A percentile compares a stretch with the other conserved stretches of the same genome.
phyloP scores from a whole-genome alignment of 2,113 vertebrate genomes.

The Dolichallabes microphthalmus region DNA sequence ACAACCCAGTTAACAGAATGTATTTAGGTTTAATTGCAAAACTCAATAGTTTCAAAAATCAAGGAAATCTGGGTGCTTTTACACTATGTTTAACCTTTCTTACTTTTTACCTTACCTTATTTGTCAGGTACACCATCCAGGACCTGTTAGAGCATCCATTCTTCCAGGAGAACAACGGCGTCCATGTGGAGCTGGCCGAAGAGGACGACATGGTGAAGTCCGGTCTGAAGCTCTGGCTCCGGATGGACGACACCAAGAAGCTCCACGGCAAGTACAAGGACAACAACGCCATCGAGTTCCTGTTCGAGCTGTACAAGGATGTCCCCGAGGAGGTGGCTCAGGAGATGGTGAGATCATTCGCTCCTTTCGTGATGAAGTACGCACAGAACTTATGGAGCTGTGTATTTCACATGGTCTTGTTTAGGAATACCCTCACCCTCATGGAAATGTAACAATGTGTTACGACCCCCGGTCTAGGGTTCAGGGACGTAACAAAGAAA shows the following conservation, averaged over 20 bases:
- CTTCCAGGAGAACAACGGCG: slow-evolving; percentile 88
- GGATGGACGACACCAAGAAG: slow-evolving; percentile 88
- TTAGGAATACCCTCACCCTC: not conserved
- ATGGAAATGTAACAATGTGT: no score
- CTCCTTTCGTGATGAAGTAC: not conserved
- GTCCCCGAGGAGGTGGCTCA: slow-evolving; percentile 92
- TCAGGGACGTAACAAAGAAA: no score
- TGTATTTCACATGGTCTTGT: not conserved
- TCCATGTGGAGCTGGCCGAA: slow-evolving; percentile 88
- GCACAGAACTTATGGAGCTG: not conserved
- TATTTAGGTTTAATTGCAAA: no score
- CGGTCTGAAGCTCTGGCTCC: slow-evolving; percentile 88
- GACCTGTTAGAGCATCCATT: slow-evolving; percentile 91
- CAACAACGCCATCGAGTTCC: slow-evolving; percentile 94
- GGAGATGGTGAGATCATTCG: slow-evolving; percentile 82
- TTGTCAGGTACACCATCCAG: slow-evolving; percentile 91
- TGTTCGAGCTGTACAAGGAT: slow-evolving; percentile 90
- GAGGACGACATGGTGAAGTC: slow-evolving; percentile 83
- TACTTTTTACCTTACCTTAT: no score
- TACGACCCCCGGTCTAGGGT: no score
- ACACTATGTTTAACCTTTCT: not conserved
- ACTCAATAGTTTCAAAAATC: no score
- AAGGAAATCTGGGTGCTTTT: not conserved
- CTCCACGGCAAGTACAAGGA: slow-evolving; percentile 90
- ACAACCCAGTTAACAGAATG: no score